phyloP scores from a whole-genome alignment of 2,113 vertebrate genomes.

The Lathamus discolor region DNA sequence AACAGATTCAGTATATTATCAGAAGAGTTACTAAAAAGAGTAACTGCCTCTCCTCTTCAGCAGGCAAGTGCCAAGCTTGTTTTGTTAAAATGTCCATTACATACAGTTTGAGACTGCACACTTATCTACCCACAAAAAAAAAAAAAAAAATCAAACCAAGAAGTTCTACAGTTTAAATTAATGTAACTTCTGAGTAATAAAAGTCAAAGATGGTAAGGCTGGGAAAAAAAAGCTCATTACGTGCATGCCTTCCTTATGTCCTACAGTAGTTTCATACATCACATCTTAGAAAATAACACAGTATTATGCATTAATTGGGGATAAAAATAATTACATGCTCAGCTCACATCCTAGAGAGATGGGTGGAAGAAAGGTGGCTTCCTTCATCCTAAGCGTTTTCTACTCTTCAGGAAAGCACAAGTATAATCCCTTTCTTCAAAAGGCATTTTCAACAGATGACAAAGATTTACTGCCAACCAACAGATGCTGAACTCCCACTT shows the following conservation, averaged over 20 bases:
- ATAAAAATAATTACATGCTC: not conserved
- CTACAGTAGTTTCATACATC: not conserved
- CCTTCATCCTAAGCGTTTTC: not conserved
- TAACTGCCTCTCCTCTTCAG: not conserved
- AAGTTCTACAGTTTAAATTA: not conserved
- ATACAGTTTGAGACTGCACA: fast-evolving
- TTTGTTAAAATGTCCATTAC: not conserved
- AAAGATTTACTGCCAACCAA: not conserved
- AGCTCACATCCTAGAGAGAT: not conserved
- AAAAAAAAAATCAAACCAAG: not conserved
- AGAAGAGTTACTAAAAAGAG: not conserved
- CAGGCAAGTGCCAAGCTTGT: not conserved
- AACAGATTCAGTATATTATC: not conserved
- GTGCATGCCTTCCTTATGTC: not conserved
- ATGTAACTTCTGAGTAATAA: not conserved
- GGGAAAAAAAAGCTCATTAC: not conserved
- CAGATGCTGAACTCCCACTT: not conserved
- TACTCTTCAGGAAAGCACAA: not conserved
- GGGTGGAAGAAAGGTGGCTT: not conserved
- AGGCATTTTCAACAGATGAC: not conserved
- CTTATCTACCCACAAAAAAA: not conserved
- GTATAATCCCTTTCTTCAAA: not conserved
- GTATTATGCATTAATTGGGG: not conserved
- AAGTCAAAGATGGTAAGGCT: not conserved
- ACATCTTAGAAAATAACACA: not conserved